Conservation (phyloP, 2,888 invertebrate genomes). For the Xestia rhomboidea region DNA sequence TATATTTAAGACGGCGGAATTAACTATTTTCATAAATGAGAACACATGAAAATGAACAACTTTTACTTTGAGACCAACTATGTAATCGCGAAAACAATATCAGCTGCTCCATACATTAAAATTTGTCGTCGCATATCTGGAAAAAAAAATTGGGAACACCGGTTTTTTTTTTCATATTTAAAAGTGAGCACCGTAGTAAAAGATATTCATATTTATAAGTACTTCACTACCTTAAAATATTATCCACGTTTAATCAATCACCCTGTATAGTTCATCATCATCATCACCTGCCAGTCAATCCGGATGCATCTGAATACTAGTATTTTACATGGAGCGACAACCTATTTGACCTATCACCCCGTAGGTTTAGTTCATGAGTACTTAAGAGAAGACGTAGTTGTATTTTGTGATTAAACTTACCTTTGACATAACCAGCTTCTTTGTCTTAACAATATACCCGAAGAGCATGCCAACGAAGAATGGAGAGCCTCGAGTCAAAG, state of each 20-base stretch:
- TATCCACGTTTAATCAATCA: not conserved
- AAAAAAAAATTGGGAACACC: too few relatives aligned
- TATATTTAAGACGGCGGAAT: not conserved
- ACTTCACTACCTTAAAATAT: not conserved
- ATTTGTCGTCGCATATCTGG: too few relatives aligned
- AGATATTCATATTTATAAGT: not conserved
- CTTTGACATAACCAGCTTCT: conserved; percentile 65
- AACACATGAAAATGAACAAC: not conserved
- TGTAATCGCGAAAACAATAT: not conserved
- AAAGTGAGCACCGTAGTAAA: too few relatives aligned
- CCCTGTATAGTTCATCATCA: not conserved
- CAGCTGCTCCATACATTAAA: not conserved
- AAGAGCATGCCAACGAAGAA: conserved; percentile 77
- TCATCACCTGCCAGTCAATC: too few relatives aligned
- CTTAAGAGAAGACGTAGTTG: too few relatives aligned
- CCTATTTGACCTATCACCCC: too few relatives aligned
- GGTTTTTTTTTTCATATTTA: not conserved
- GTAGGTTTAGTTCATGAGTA: too few relatives aligned
- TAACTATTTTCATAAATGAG: too few relatives aligned
- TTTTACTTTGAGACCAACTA: not conserved
- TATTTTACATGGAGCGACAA: too few relatives aligned
- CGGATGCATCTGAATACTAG: too few relatives aligned
- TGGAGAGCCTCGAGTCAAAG: conserved; percentile 75
- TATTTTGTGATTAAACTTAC: conserved; percentile 64
- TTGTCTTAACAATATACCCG: conserved; percentile 72